Conservation (phyloP, 2,113 vertebrate species). For the Trogon melanurus region DNA sequence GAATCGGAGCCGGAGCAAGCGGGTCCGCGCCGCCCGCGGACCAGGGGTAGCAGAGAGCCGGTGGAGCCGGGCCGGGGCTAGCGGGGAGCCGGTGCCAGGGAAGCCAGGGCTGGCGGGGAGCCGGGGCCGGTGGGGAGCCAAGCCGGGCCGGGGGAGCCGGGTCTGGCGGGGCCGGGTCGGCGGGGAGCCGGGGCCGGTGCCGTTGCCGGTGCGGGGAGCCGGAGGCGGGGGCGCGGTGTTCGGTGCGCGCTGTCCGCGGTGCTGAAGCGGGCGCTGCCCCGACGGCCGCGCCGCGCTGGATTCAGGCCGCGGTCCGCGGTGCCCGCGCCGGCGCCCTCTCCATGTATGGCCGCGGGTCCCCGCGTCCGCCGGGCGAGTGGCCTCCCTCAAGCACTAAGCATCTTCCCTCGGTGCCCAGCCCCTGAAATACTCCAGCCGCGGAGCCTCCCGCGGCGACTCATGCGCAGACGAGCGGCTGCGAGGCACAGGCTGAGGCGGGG, state of each 20-base stretch:
- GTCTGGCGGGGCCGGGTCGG: not conserved
- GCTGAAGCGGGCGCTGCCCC: constrained; percentile 68
- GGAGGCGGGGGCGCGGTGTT: not conserved
- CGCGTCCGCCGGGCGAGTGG: not conserved
- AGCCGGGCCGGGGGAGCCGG: not conserved
- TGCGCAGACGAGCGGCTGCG: not conserved
- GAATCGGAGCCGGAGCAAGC: not conserved
- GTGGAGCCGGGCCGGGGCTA: too few species aligned
- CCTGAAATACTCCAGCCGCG: constrained; percentile 12
- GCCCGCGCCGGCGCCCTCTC: not conserved
- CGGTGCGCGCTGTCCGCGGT: constrained; percentile 81
- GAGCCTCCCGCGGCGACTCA: constrained; percentile 25
- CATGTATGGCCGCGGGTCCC: not conserved
- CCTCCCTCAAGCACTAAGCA: not conserved
- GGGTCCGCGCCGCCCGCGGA: not conserved
- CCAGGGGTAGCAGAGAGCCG: too few species aligned
- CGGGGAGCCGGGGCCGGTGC: not conserved
- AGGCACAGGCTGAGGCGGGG: constrained; percentile 9
- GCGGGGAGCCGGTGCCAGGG: not conserved
- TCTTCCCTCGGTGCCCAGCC: not conserved
- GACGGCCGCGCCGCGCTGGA: not conserved
- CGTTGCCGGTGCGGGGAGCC: too few species aligned
- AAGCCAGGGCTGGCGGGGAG: not conserved
- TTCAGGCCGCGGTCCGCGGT: not conserved
- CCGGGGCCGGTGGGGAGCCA: too few species aligned